These are phyloP conservation scores for Lypha dubia DNA, from an alignment of 2,888 invertebrate species.

Conservation along the genomic window DNA sequence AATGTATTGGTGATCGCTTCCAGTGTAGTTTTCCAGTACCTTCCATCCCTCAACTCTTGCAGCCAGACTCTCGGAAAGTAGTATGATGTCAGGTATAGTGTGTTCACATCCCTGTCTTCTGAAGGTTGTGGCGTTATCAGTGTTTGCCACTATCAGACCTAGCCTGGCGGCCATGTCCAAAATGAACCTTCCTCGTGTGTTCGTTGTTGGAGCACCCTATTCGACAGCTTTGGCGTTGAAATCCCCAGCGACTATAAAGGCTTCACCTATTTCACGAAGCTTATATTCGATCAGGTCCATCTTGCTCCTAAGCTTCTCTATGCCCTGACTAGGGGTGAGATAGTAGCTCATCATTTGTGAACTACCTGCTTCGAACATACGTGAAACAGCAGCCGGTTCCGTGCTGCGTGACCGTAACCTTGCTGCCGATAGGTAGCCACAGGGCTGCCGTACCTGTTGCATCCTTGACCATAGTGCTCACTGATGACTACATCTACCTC, in stretches of 20 bases:
- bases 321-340: background rate
- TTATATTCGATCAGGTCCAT: background rate
- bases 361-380: background rate
- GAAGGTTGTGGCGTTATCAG: conserved; percentile 26
- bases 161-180: conserved; percentile 61
- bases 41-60: conserved; percentile 38
- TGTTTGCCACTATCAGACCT: conserved; percentile 47
- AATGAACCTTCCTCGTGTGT: conserved; percentile 48
- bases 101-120: no score
- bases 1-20: no score
- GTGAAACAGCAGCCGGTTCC: background rate
- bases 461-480: no score
- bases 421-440: background rate
- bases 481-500: background rate
- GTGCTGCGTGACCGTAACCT: background rate
- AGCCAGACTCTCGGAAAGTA: background rate
- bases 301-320: background rate
- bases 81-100: conserved; percentile 42
- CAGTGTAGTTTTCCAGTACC: no score
- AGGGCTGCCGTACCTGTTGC: background rate
- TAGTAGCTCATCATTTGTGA: conserved; percentile 3
- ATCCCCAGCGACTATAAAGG: conserved; percentile 9
- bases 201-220: conserved; percentile 14
- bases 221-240: conserved; percentile 18
- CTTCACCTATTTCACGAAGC: background rate